These are phyloP conservation scores for Belgica antarctica DNA, from an alignment of 2,888 invertebrate genomes.

Conservation along the genomic window DNA sequence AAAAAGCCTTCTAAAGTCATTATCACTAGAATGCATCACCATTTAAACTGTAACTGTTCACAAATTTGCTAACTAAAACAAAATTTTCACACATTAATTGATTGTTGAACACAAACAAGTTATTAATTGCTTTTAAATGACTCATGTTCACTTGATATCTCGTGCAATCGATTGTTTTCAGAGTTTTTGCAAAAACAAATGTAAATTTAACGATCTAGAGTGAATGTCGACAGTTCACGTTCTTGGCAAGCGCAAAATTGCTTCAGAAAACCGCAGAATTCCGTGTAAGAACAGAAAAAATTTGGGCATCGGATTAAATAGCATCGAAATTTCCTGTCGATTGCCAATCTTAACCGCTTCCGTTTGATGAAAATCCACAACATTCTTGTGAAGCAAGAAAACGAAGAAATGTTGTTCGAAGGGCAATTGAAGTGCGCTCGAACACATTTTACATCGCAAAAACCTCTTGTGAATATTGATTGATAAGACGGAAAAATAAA, in stretches of 20 bases:
- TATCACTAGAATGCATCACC: no score
- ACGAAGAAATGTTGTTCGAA: no score
- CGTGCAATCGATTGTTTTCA: neutral
- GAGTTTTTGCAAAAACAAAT: constrained; percentile 11
- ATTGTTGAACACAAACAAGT: constrained; percentile 10
- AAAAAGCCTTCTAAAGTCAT: no score
- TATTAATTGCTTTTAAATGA: constrained; percentile 39
- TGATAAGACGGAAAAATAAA: constrained; percentile 3
- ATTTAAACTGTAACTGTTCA: neutral
- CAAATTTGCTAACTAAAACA: neutral
- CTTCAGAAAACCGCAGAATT: constrained; percentile 2
- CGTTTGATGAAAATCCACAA: no score
- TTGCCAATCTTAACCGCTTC: neutral
- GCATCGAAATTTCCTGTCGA: neutral
- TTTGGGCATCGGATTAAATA: neutral
- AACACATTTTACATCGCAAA: constrained; percentile 1
- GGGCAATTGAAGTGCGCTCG: neutral
- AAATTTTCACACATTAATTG: constrained; percentile 42
- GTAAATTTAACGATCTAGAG: constrained; percentile 17
- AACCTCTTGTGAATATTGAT: neutral
- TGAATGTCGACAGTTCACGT: neutral
- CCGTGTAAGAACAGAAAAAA: constrained; percentile 1
- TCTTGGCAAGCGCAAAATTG: neutral
- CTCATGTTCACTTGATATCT: neutral
- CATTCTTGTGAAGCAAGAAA: no score